phyloP scores from a whole-genome alignment of 2,797 vertebrate species.

The Falco columbarius region DNA sequence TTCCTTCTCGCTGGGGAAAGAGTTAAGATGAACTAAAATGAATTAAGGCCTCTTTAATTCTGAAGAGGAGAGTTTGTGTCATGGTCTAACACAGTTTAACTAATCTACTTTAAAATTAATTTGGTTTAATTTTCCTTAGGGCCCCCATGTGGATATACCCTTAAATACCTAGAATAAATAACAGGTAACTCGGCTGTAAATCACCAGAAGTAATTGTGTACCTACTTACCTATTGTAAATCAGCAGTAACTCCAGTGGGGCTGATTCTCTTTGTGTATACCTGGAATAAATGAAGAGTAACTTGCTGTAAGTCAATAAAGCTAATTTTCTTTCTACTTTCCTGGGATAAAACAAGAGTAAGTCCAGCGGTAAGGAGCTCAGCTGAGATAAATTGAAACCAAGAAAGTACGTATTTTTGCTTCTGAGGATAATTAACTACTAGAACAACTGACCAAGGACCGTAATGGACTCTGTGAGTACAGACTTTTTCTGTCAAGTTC shows the following conservation, averaged over 20 bases:
- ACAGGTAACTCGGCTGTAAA: slow-evolving; percentile 36
- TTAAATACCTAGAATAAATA: slow-evolving; percentile 63
- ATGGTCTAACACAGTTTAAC: slow-evolving; percentile 52
- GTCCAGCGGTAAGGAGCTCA: background rate
- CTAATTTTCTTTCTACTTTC: slow-evolving; percentile 34
- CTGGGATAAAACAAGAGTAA: slow-evolving; percentile 13
- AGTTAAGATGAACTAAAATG: background rate
- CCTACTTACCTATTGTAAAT: slow-evolving; percentile 58
- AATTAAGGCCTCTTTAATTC: slow-evolving; percentile 29
- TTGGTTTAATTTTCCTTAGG: slow-evolving; percentile 66
- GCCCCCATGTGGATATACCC: slow-evolving; percentile 43
- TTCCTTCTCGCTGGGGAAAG: background rate
- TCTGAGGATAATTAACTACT: background rate
- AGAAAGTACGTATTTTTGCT: background rate
- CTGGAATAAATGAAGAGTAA: slow-evolving; percentile 44
- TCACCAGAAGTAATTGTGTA: slow-evolving; percentile 56
- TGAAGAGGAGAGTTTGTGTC: slow-evolving; percentile 24
- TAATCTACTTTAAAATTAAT: slow-evolving; percentile 68
- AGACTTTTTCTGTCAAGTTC: background rate
- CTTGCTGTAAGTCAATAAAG: slow-evolving; percentile 59
- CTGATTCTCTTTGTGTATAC: slow-evolving; percentile 7
- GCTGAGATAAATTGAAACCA: background rate
- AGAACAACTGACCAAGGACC: background rate
- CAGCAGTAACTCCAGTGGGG: slow-evolving; percentile 49
- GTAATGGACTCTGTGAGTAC: background rate